phyloP scores from a whole-genome alignment of 2,888 invertebrate species.

The Cheilosia vernalis region DNA sequence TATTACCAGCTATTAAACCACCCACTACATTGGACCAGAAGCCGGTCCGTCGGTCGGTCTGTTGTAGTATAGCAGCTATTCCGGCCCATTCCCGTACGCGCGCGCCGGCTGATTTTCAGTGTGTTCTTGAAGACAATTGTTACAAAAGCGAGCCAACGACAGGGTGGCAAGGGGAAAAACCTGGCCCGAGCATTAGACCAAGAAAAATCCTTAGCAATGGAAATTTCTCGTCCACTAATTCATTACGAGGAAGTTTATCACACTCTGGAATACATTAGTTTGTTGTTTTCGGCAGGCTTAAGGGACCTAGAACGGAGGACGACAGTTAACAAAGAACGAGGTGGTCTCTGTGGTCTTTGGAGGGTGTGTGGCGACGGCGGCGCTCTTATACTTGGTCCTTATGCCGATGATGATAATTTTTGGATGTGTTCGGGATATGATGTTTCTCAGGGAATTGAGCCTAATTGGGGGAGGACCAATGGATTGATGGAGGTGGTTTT shows the following conservation, averaged over 20 bases:
- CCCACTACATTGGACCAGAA: constrained; percentile 76
- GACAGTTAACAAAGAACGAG: constrained; percentile 31
- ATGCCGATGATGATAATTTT: constrained; percentile 65
- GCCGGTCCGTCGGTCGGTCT: constrained; percentile 32
- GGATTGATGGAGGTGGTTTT: constrained; percentile 25
- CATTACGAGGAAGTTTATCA: constrained; percentile 75
- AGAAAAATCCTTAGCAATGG: constrained; percentile 68
- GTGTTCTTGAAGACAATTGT: constrained; percentile 42
- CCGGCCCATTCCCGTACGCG: not conserved
- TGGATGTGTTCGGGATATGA: constrained; percentile 58
- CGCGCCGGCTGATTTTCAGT: constrained; percentile 33
- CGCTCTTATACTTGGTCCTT: constrained; percentile 51
- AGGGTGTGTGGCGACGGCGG: not conserved
- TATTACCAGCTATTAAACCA: constrained; percentile 78
- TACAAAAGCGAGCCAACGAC: not conserved
- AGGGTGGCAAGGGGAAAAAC: constrained; percentile 2
- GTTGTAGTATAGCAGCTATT: not conserved
- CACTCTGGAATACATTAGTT: constrained; percentile 75
- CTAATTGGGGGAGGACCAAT: constrained; percentile 48
- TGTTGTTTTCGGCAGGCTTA: constrained; percentile 71
- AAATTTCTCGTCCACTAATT: constrained; percentile 74
- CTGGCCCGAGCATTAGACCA: constrained; percentile 12
- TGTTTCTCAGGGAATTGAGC: constrained; percentile 46
- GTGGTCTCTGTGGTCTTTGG: constrained; percentile 45
- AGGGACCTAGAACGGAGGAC: constrained; percentile 31